These are phyloP conservation scores for Gavialis gangeticus DNA, from an alignment of 2,113 vertebrate species.

Conservation along the genomic window DNA sequence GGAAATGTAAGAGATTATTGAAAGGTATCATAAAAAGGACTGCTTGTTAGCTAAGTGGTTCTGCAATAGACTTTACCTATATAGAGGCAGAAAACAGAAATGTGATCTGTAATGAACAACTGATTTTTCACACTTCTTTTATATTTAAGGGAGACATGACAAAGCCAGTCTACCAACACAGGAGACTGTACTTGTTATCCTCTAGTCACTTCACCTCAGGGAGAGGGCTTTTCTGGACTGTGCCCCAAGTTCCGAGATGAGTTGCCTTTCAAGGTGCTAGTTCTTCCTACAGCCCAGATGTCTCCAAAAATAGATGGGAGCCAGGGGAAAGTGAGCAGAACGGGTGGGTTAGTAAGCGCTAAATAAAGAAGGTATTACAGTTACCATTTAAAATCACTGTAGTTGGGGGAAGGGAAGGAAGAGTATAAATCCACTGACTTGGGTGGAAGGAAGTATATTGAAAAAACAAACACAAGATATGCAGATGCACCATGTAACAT, in stretches of 20 bases:
- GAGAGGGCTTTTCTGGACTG: not conserved
- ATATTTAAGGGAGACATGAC: not conserved
- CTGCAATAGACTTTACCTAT: not conserved
- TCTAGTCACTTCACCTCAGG: not conserved
- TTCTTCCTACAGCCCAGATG: not conserved
- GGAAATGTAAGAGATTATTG: not conserved
- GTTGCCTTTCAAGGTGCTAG: not conserved
- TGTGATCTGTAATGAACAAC: not conserved
- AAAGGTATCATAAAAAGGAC: not conserved
- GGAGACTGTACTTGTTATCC: not conserved
- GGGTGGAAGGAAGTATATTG: not conserved
- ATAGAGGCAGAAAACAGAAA: not conserved
- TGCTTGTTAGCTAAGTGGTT: too few species aligned
- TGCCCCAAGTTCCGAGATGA: not conserved
- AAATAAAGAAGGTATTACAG: not conserved
- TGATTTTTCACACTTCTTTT: not conserved
- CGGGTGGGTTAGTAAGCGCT: not conserved
- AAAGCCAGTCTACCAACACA: not conserved
- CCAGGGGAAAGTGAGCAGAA: not conserved
- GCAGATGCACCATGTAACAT: not conserved
- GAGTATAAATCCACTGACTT: not conserved
- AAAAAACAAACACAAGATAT: not conserved
- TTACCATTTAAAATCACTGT: not conserved
- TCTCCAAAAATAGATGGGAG: not conserved
- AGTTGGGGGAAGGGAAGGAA: not conserved